Evolutionary conservation across 2,113 vertebrate genomes (phyloP), one percentile per base, ranked within the genome.

Genomic region (Alces alces): DNA sequence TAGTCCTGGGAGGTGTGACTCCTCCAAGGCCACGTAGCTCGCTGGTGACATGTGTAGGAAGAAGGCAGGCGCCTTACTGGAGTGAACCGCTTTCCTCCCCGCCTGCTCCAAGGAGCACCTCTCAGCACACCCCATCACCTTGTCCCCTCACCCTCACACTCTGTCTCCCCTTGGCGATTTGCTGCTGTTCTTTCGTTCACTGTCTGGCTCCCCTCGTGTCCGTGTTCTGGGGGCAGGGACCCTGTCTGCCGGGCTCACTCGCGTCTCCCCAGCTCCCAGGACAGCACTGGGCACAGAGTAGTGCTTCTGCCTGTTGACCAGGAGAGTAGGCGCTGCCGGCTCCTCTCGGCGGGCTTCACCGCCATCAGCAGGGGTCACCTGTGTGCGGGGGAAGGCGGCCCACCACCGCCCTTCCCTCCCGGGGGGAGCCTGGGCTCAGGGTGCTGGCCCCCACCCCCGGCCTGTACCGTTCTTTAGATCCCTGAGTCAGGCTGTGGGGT

Each of bases 321-420:
- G 12, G 33, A 60, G 33, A 39, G 3, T 1, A 19, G 80, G 10
- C 0, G 3, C 21, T 4, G 28, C 33, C 17, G 0, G 15, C 43
- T 47, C 25, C 52, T 50, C 78, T 50, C 30, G 0, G 70, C 0
- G 6, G 6, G 52, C 28, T 3, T 11, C 27, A 19, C 23, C 0
- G 0, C 36, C 39, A 4, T 47, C 21, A 33, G 47, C 45, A 12
- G n/a, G 33, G 66, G 9, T 54, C 19, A 3, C 60, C 80, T 27
- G 7, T 6, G 1, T 12, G 12, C 2, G 2, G 15, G 64, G 64
- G 83, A 39, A 25, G 25, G 13, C 30, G 7, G 61, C 28, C 36
- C 80, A 47, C 36, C 61, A n/a, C 39, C 5, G 52, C 52, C 80
- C 52, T n/a, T 57, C 33, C 80, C 80, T 93, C 61, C 55, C 19